Percentiles rank a stretch among this genome's conserved stretches.
These are phyloP conservation scores for Dasyurus viverrinus DNA, from an alignment of 2,113 vertebrate genomes.

Conservation along the genomic window DNA sequence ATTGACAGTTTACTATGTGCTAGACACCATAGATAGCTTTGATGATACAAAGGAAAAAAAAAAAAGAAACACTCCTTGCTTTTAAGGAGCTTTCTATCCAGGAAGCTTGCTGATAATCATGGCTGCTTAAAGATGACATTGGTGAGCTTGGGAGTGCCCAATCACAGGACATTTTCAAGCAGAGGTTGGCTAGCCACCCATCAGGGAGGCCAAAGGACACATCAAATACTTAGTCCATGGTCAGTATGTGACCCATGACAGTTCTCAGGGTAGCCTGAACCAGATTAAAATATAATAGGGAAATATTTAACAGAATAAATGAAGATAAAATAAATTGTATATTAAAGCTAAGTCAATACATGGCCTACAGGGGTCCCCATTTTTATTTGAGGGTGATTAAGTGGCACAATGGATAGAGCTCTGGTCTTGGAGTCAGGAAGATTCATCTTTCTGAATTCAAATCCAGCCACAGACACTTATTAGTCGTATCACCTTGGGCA, in stretches of 20 bases:
- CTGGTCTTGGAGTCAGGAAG: no score
- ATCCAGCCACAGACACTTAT: no score
- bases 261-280: not conserved
- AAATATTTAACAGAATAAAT: not conserved
- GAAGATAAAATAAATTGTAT: not conserved
- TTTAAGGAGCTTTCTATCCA: not conserved
- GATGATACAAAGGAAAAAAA: not conserved
- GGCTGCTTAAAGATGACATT: not conserved
- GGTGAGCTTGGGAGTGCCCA: not conserved
- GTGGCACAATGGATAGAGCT: no score
- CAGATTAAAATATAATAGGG: not conserved
- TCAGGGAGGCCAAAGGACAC: not conserved
- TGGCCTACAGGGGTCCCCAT: not conserved
- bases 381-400: not conserved
- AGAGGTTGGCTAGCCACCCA: not conserved
- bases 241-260: not conserved
- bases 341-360: not conserved
- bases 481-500: no score
- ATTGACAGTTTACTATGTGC: not conserved
- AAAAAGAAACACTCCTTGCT: not conserved
- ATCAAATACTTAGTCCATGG: not conserved
- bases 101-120: not conserved
- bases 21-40: not conserved
- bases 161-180: not conserved
- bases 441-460: no score